Percentiles rank a stretch among this genome's conserved stretches.
phyloP scores from a whole-genome alignment of 1,140 invertebrate species.

The Lepidotrigona ventralis region DNA sequence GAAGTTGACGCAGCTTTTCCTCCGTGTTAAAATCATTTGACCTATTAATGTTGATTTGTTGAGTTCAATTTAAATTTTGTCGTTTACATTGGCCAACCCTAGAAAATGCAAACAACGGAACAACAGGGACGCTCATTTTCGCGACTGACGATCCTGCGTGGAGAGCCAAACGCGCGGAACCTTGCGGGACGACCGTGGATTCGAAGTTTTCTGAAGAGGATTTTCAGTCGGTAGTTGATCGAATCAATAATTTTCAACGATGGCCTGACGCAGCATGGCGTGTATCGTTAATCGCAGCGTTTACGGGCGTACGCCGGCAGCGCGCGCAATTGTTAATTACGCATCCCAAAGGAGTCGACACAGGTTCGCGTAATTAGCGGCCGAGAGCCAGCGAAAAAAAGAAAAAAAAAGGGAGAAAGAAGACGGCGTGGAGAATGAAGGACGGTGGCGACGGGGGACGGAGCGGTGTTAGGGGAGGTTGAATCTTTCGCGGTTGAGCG shows the following conservation, averaged over 20 bases:
- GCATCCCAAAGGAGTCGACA: not conserved
- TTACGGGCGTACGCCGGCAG: not conserved
- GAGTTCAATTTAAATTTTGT: too few species aligned
- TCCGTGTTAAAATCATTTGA: too few species aligned
- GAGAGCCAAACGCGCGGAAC: not conserved
- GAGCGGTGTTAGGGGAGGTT: not conserved
- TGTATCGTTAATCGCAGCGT: constrained; percentile 5
- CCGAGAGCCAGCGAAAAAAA: not conserved
- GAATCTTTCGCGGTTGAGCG: not conserved
- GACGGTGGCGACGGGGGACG: too few species aligned
- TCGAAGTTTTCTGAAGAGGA: not conserved
- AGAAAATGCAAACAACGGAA: too few species aligned
- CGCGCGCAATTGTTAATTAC: constrained; percentile 27
- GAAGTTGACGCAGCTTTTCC: too few species aligned
- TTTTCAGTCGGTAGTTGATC: not conserved
- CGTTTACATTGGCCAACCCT: too few species aligned
- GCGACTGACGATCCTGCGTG: not conserved
- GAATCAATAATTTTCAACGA: not conserved
- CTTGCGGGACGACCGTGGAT: not conserved
- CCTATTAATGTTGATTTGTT: too few species aligned
- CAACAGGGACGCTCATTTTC: not conserved
- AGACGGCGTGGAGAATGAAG: too few species aligned
- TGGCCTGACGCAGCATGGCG: too few species aligned
- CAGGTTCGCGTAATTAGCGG: constrained; percentile 29
- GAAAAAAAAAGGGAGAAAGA: not conserved